These are phyloP conservation scores for Tinamus guttatus DNA, from an alignment of 2,113 vertebrate species.

Conservation along the genomic window DNA sequence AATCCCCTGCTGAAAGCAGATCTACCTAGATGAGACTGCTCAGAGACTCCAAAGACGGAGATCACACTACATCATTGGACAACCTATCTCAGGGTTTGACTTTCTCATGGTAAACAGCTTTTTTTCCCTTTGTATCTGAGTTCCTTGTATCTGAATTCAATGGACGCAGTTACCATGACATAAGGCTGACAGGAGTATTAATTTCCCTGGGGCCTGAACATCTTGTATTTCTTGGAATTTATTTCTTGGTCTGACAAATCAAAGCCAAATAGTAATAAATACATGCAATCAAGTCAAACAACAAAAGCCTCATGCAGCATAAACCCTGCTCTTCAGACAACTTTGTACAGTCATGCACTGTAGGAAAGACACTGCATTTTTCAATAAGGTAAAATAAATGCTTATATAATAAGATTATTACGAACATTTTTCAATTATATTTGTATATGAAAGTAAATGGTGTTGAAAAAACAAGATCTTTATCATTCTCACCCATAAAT, in stretches of 20 bases:
- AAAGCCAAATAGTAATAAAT: background rate
- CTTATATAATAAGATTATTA: background rate
- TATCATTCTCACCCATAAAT: background rate
- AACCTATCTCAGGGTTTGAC: background rate
- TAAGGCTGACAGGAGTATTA: background rate
- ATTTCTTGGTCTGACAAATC: background rate
- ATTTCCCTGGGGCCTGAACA: background rate
- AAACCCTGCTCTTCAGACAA: background rate
- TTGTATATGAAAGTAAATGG: background rate
- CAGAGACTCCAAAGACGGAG: background rate
- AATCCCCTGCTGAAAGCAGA: background rate
- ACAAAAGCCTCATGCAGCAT: background rate
- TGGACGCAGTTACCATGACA: background rate
- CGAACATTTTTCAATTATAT: background rate
- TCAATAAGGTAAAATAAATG: background rate
- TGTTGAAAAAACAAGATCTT: background rate
- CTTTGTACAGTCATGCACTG: background rate
- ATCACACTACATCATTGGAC: background rate
- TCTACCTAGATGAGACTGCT: background rate
- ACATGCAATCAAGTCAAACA: background rate
- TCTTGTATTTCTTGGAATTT: background rate
- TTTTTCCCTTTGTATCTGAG: background rate
- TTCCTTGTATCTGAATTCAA: background rate
- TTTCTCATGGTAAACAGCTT: background rate
- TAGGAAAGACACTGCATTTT: background rate